These are phyloP conservation scores for Myiagra hebetior DNA, from an alignment of 2,113 vertebrate species.

Conservation along the genomic window DNA sequence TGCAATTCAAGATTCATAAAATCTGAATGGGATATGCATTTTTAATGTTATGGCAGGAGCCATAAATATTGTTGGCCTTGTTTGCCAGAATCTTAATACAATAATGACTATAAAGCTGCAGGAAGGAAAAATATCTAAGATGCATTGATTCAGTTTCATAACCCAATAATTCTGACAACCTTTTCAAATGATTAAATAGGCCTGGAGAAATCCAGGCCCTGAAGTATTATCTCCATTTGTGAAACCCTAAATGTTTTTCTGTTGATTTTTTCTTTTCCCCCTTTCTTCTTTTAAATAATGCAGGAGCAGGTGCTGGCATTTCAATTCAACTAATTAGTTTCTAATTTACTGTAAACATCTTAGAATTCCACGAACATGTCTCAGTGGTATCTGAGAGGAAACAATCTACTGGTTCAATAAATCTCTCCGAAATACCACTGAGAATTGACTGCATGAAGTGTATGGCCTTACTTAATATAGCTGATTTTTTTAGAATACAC, in stretches of 20 bases:
- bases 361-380: constrained; percentile 55
- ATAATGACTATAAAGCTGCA: constrained; percentile 48
- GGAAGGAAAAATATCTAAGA: constrained; percentile 43
- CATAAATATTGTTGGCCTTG: constrained; percentile 64
- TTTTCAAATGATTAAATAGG: constrained; percentile 60
- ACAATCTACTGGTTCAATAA: constrained; percentile 64
- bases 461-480: constrained; percentile 12
- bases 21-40: constrained; percentile 67
- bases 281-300: constrained; percentile 57
- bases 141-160: constrained; percentile 31
- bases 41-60: constrained; percentile 67
- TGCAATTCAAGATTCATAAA: constrained; percentile 64
- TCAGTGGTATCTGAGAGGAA: constrained; percentile 63
- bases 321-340: constrained; percentile 70
- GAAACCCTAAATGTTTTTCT: constrained; percentile 15
- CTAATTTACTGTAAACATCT: constrained; percentile 74
- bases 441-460: constrained; percentile 38
- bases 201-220: constrained; percentile 10
- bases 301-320: constrained; percentile 69
- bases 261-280: background rate
- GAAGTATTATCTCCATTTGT: constrained; percentile 51
- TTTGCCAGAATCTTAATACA: constrained; percentile 64
- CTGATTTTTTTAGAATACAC: background rate
- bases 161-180: constrained; percentile 50
- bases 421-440: constrained; percentile 58